Conservation (phyloP, 2,113 vertebrate species). For the Campylomormyrus numenius region DNA sequence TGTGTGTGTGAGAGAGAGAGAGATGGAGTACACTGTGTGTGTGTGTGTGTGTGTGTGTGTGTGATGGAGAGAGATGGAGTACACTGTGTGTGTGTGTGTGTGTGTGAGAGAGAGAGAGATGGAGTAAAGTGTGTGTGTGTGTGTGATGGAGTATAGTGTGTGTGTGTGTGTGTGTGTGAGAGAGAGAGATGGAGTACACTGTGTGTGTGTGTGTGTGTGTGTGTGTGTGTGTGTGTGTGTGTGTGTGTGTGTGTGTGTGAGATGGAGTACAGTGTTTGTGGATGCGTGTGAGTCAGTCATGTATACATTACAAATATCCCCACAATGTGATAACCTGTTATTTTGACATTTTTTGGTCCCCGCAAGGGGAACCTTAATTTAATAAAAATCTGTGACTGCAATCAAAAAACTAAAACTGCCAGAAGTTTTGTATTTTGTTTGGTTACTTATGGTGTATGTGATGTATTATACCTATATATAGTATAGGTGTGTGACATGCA, state of each 20-base stretch:
- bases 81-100: not conserved
- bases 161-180: not conserved
- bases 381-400: not conserved
- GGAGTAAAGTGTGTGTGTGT: not conserved
- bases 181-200: not conserved
- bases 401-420: too few relatives aligned
- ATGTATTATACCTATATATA: not conserved
- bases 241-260: not conserved
- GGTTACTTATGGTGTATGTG: not conserved
- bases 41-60: too few relatives aligned
- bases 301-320: not conserved
- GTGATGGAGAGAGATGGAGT: too few relatives aligned
- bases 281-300: not conserved
- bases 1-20: not conserved
- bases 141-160: too few relatives aligned
- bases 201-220: too few relatives aligned
- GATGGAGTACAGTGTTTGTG: not conserved
- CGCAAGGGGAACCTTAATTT: not conserved
- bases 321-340: not conserved
- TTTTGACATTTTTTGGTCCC: not conserved
- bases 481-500: not conserved
- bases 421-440: too few relatives aligned
- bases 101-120: not conserved
- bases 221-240: not conserved
- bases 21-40: not conserved